Conservation (phyloP, 2,797 vertebrate species). For the Smutsia temminckii region DNA sequence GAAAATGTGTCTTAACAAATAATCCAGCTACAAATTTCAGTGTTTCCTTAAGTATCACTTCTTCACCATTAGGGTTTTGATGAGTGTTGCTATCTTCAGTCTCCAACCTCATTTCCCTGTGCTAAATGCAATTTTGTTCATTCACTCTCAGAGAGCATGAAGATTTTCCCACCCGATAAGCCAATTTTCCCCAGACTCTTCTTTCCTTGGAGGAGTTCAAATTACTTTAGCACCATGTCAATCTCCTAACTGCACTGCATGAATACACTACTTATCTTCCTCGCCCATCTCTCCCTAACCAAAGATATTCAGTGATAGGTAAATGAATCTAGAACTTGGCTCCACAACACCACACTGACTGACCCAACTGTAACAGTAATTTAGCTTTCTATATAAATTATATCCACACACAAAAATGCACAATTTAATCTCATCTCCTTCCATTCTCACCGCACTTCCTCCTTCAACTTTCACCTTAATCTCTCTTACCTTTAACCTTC, state of each 20-base stretch:
- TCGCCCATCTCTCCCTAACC: slow-evolving; percentile 60
- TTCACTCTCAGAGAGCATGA: slow-evolving; percentile 30
- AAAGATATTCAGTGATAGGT: neutral
- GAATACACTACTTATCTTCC: slow-evolving; percentile 37
- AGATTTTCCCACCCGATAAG: slow-evolving; percentile 44
- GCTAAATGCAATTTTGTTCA: slow-evolving; percentile 46
- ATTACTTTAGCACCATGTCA: slow-evolving; percentile 29
- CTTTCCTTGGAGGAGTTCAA: slow-evolving; percentile 6
- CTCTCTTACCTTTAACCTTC: neutral
- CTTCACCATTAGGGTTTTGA: slow-evolving; percentile 22
- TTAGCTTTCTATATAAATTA: slow-evolving; percentile 34
- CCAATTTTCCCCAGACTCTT: slow-evolving; percentile 26
- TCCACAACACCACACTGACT: neutral
- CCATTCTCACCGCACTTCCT: slow-evolving; percentile 6
- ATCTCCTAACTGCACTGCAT: slow-evolving; percentile 14
- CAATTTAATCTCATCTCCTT: slow-evolving; percentile 22
- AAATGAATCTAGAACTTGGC: neutral
- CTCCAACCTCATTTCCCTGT: slow-evolving; percentile 54
- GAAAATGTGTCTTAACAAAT: slow-evolving; percentile 56
- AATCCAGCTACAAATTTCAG: slow-evolving; percentile 64
- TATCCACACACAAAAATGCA: neutral
- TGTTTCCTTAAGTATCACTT: slow-evolving; percentile 47
- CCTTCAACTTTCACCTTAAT: neutral
- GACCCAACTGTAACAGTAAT: neutral
- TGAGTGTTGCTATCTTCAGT: neutral